A percentile compares a stretch with the other conserved stretches of the same genome.
phyloP scores from a whole-genome alignment of 2,888 invertebrate genomes.

The Stenodema calcarata region DNA sequence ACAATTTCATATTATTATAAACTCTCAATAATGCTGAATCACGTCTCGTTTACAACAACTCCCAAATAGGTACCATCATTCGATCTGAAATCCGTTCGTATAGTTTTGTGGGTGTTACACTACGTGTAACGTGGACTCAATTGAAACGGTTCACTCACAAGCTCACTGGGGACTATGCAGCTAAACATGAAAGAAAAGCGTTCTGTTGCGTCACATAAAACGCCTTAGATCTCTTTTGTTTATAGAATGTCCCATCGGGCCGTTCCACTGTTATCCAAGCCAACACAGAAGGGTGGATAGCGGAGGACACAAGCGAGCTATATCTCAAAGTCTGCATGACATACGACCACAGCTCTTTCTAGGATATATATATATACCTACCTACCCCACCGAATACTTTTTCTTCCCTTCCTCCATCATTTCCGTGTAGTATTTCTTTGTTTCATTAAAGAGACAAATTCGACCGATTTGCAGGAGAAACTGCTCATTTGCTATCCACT shows the following conservation, averaged over 20 bases:
- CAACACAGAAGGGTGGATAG: not conserved
- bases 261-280: not conserved
- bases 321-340: constrained; percentile 44
- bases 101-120: no score
- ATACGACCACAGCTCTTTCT: constrained; percentile 29
- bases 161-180: no score
- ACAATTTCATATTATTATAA: no score
- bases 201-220: not conserved
- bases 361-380: no score
- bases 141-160: no score
- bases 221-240: not conserved
- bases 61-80: no score
- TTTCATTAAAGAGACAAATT: not conserved
- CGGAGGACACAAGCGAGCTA: constrained; percentile 37
- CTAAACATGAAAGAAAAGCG: not conserved
- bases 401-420: not conserved
- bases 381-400: not conserved
- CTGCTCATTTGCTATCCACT: no score
- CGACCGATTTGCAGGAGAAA: not conserved
- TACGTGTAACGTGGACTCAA: no score
- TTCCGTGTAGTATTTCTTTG: not conserved
- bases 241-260: not conserved
- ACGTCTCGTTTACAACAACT: no score
- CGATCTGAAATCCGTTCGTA: no score
- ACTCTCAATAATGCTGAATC: no score